Evolutionary conservation across 2,113 vertebrate genomes (phyloP).

Genomic region (Corythoichthys intestinalis): DNA sequence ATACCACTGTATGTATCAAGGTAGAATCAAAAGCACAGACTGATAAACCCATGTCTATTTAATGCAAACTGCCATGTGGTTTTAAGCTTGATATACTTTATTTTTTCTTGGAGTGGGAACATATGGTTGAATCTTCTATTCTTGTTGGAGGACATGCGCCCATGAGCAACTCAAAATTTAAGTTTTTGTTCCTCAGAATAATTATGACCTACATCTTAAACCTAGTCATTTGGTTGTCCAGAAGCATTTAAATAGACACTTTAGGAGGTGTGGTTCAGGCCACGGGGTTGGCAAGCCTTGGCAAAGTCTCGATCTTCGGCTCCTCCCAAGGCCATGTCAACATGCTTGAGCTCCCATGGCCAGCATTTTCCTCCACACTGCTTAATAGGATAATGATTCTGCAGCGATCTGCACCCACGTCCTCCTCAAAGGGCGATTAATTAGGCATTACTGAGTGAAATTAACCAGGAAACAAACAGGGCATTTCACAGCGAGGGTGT

Average conservation of each 20-base stretch:
- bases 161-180: neutral
- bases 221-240: neutral
- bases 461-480: slow-evolving; percentile 24
- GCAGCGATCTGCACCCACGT: slow-evolving; percentile 32
- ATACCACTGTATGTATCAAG: slow-evolving; percentile 11
- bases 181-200: neutral
- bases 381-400: slow-evolving; percentile 47
- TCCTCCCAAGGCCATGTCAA: slow-evolving; percentile 4
- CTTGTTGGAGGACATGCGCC: neutral
- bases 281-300: neutral
- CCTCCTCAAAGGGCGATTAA: slow-evolving; percentile 54
- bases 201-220: slow-evolving; percentile 2
- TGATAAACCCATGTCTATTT: too few relatives aligned
- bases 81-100: neutral
- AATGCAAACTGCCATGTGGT: too few relatives aligned
- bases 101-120: neutral
- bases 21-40: too few relatives aligned
- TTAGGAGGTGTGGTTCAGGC: slow-evolving; percentile 2
- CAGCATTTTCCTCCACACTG: slow-evolving; percentile 22
- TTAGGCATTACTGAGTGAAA: slow-evolving; percentile 50
- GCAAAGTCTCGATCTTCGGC: neutral
- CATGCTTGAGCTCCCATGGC: slow-evolving; percentile 4
- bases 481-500: slow-evolving; percentile 49
- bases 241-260: neutral
- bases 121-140: neutral